Evolutionary conservation across 2,113 vertebrate species (phyloP), one percentile per base, ranked within the genome.

Genomic region (Suricata suricatta): DNA sequence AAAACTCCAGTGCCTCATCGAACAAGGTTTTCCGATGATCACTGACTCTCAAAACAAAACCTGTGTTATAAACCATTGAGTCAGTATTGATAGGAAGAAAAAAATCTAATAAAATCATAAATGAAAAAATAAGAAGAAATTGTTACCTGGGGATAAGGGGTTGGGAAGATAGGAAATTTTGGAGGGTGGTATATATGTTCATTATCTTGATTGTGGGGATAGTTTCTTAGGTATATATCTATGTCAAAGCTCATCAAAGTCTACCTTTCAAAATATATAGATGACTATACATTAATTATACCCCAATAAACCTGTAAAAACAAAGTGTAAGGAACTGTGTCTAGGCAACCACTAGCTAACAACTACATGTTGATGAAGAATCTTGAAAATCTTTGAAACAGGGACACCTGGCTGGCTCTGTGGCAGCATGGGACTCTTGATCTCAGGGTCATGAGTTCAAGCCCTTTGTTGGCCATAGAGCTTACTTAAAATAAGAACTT

Each of bases 1-100:
- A 23, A 86, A 81, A 86, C 94, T n/a, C 41, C 90, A 96, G 77
- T 68, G 12, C 54, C 81, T 7, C 82, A 17, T 71, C 60, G 97
- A 64, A 38, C 68, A 63, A 52, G 25, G 0, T 68, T 60, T 97
- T 90, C n/a, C 54, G 19, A 38, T 50, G 72, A 69, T n/a, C 35
- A 57, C 21, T 85, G 85, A 77, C 27, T 84, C n/a, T 86, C 41
- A 74, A 19, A 84, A 66, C 15, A 77, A 77, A 54, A 25, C 57
- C 33, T 57, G 2, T 31, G 23, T 64, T 57, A 54, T 47, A 14
- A 57, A 93, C 29, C 7, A 1, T 29, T 38, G 41, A 50, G 13
- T 31, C 11, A 33, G 29, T 54, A 2, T 44, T 79, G 25, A 66
- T 33, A 86, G 38, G 13, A 47, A 76, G 3, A 95, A 72, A 17